Conservation (phyloP, 2,113 vertebrate species). For the Zapornia atra region DNA sequence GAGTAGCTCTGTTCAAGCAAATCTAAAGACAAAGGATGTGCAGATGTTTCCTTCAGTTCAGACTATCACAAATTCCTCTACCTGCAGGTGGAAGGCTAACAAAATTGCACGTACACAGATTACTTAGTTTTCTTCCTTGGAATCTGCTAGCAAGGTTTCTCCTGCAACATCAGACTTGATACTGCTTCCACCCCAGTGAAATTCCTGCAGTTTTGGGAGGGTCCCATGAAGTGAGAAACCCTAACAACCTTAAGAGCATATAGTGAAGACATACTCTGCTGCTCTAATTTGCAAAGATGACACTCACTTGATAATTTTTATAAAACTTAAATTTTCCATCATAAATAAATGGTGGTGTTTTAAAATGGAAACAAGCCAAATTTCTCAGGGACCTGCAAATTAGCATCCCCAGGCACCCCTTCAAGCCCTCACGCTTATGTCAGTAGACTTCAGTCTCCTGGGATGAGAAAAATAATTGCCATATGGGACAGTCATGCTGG, state of each 20-base stretch:
- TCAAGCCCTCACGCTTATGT: neutral
- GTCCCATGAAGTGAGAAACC: neutral
- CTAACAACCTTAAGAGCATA: neutral
- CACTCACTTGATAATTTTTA: neutral
- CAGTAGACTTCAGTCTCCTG: neutral
- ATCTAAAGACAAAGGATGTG: neutral
- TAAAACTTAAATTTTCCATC: neutral
- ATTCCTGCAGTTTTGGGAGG: neutral
- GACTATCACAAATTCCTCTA: neutral
- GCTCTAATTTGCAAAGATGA: neutral
- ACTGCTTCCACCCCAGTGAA: neutral
- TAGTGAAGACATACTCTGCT: neutral
- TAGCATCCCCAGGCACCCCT: neutral
- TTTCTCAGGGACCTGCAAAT: neutral
- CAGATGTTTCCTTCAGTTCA: neutral
- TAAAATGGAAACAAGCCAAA: neutral
- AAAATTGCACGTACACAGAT: neutral
- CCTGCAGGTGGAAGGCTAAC: neutral
- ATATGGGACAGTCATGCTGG: accelerated
- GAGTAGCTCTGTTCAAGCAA: neutral
- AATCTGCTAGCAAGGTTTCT: neutral
- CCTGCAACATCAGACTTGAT: neutral
- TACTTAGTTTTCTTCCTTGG: neutral
- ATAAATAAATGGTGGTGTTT: neutral
- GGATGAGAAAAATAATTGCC: neutral